Evolutionary conservation across 2,797 vertebrate genomes (phyloP), one percentile per base, ranked within the genome.

Genomic region (Lacerta bilineata): DNA sequence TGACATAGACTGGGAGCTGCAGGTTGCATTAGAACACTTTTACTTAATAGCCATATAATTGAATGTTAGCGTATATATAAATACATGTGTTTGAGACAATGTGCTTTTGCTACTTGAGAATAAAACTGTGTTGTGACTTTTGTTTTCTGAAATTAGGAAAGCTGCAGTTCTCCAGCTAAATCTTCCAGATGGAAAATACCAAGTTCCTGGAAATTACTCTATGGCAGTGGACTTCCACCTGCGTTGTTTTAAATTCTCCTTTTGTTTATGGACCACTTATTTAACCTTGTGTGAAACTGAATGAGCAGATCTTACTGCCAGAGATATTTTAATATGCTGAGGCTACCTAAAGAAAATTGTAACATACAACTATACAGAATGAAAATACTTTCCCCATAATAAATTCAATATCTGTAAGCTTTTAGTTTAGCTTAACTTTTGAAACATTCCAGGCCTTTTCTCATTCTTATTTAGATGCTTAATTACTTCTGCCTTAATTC

Each of bases 151-250:
- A 68, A 1, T 88, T 89, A 96, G 93, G 95, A 93, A 92, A 76
- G 55, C 71, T 86, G 90, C 23, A 90, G 94, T 90, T 87, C 92
- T 43, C 39, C 89, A 50, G 82, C 88, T 87, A 83, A 92, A n/a
- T 66, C 96, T 15, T 93, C 96, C 39, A 97, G 95, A 0, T 99
- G 99, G 99, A 99, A 97, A 96, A 96, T 97, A 75, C 99, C 99
- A 0, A 95, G 97, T 76, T 99, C 99, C 7, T 99, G 99, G 99
- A 97, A 94, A 90, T 96, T 99, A 2, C 97, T 99, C 72, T 99
- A 99, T 87, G 99, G 99, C 86, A 98, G 94, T 0, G 98, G 98
- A 20, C 97, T 99, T 87, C 99, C 99, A 8, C 98, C 98, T 64
- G 97, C 98, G 0, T 96, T 99, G 71, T 99, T 98, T 95, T 99